Conservation (phyloP, 2,797 vertebrate genomes). For the Phrynocephalus forsythii region DNA sequence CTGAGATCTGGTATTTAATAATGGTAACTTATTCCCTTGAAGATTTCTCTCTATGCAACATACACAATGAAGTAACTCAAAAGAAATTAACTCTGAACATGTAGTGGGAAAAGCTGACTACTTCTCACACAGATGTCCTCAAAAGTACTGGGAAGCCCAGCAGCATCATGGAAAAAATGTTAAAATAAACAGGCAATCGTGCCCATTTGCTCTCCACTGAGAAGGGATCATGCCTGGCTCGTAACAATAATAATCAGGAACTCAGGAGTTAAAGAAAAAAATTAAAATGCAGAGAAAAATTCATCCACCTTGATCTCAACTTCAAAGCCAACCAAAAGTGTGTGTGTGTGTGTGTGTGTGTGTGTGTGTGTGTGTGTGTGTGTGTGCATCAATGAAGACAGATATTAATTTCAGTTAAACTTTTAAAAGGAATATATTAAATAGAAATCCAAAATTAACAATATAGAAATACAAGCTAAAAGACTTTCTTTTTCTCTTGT, state of each 20-base stretch:
- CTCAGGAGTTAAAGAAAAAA: slow-evolving; percentile 30
- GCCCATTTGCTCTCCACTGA: slow-evolving; percentile 21
- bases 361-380: too few relatives aligned
- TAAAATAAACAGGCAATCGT: slow-evolving; percentile 40
- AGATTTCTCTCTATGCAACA: slow-evolving; percentile 46
- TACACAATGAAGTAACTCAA: slow-evolving; percentile 51
- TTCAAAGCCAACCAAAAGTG: slow-evolving; percentile 50
- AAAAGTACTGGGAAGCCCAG: slow-evolving; percentile 1
- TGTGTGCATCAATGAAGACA: neutral
- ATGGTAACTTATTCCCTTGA: slow-evolving; percentile 30
- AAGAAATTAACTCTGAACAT: neutral
- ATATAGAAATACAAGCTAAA: slow-evolving; percentile 33
- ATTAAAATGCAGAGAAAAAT: neutral
- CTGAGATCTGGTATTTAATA: slow-evolving; percentile 6
- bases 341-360: slow-evolving; percentile 25
- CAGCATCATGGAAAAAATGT: slow-evolving; percentile 17
- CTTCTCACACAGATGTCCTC: slow-evolving; percentile 54
- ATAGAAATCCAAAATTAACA: slow-evolving; percentile 52
- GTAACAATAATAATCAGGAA: slow-evolving; percentile 36
- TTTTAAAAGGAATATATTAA: slow-evolving; percentile 48
- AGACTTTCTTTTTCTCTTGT: slow-evolving; percentile 20
- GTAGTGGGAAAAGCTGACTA: slow-evolving; percentile 23
- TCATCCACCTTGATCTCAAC: slow-evolving; percentile 36
- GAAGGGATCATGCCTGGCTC: slow-evolving; percentile 42
- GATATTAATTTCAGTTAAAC: slow-evolving; percentile 49